Base-by-base conservation (phyloP, 2,888 invertebrate species). In the Ochlodes sylvanus region DNA sequence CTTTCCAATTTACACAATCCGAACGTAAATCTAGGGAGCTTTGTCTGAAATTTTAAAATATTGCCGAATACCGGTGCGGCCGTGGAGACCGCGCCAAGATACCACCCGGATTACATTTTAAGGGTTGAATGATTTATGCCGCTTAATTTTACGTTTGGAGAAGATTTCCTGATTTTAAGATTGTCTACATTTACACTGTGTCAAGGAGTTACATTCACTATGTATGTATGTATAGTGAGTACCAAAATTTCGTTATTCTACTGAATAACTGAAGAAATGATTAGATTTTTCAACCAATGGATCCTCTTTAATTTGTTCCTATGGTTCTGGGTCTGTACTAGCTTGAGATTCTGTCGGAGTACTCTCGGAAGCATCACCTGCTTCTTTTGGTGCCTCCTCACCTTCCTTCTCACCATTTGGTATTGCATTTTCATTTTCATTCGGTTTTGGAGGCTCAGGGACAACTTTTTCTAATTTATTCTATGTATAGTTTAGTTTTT, bases 1-100 rank as follows among this genome's bases (percentile, higher is more conserved):
- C 83, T 86, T 88, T 88, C 83, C 86, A 89, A 89, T 89, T 89
- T 88, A 83, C 84, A 88, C 83, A 87, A 85, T 81, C 84, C 84
- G 77, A 79, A 79, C 86, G 86, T 88, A 88, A 89, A 88, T 88
- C 87, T 84, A 79, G 71, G 75, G 76, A 80, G 83, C 84, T 85
- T 86, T 84, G 86, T 85, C 81, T 82, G 81, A 80, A 81, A 83
- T 81, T 87, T 89, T 86, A 85, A 89, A 88, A 87, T 87, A 86
- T 87, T 80, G 79, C 83, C 81, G 73, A 86, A 86, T 80, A 79
- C 83, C 80, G 72, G 72, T 74, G 74, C 71, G 77, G 74, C 71
- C 74, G 74, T 75, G 75, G 73, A 76, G 77, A 76, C 76, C 75
- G 75, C 72, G 75, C 73, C 68, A 76, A 79, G 77, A 80, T 76